phyloP scores from a whole-genome alignment of 2,797 vertebrate genomes.

The Phrynocephalus forsythii region DNA sequence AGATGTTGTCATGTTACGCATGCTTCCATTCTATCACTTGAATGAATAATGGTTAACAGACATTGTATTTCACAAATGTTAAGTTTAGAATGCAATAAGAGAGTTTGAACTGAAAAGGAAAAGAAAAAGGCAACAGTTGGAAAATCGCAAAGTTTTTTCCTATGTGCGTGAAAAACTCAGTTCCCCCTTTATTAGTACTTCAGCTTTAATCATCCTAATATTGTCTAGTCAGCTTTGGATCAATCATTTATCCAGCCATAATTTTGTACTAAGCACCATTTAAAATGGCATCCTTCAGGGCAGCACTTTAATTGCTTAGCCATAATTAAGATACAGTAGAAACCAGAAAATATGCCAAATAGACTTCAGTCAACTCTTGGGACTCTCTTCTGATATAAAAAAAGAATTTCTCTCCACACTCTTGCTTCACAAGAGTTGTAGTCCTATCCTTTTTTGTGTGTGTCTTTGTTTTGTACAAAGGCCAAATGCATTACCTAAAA shows the following conservation, averaged over 20 bases:
- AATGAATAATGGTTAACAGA: conserved; percentile 26
- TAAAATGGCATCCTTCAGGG: conserved; percentile 21
- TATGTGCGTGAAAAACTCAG: neutral
- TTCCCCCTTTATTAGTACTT: neutral
- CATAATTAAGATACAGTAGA: conserved; percentile 15
- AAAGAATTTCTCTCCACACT: neutral
- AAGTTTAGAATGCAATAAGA: conserved; percentile 2
- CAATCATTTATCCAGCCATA: conserved; percentile 16
- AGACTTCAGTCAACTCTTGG: conserved; percentile 1
- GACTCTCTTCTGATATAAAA: neutral
- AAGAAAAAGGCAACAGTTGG: neutral
- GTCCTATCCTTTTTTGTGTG: neutral
- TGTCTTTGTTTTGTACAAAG: neutral
- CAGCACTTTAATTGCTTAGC: conserved; percentile 11
- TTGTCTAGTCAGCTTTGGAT: neutral
- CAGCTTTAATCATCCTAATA: conserved; percentile 14
- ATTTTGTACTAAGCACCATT: neutral
- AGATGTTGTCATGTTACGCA: conserved; percentile 20
- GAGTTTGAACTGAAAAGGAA: neutral
- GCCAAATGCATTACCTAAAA: neutral
- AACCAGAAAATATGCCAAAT: neutral
- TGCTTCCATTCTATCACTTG: conserved; percentile 28
- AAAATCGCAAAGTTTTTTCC: neutral
- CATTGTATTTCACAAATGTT: neutral
- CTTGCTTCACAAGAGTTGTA: neutral